Evolutionary conservation across 2,797 vertebrate species (phyloP), one percentile per base, ranked within the genome.

Genomic region (Clamator glandarius): DNA sequence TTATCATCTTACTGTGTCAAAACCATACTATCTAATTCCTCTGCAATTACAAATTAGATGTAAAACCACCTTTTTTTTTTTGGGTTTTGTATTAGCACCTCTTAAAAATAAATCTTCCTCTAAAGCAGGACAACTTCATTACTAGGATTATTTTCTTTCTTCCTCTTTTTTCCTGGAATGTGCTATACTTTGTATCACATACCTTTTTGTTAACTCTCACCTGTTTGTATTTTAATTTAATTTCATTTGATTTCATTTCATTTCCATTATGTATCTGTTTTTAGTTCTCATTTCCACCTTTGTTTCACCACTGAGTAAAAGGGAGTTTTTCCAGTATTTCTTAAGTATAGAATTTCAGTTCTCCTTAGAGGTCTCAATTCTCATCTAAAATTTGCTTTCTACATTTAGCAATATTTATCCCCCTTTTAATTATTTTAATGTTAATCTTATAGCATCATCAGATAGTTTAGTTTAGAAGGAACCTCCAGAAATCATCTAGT

Each of bases 101-200:
- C 35, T 66, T 21, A 77, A 70, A 90, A 84, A n/a, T 62, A 31
- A 36, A 29, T 12, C 29, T 79, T 70, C 28, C 24, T 28, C 31
- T 50, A 66, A 83, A 86, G 48, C 23, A 77, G 6, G 29, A 12
- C 28, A 58, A 66, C 3, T 51, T 61, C 2, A 77, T 58, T 66
- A 25, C 14, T 54, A 25, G 17, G 4, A 64, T 33, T 72, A 16
- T 2, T 74, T 68, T 9, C 10, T 77, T 62, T 33, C 17, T 66
- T 66, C 17, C 21, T 50, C 12, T 61, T 66, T 41, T 61, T 66
- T 41, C 48, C 42, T n/a, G 24, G 36, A 64, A 50, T 8, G 28
- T 4, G 1, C 24, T 57, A 35, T 21, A 33, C 16, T 57, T 68
- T 7, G 3, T 44, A 62, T n/a, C 0, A 3, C 3, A 7, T 21